phyloP scores from a whole-genome alignment of 2,888 invertebrate species.

The Diadromus collaris region DNA sequence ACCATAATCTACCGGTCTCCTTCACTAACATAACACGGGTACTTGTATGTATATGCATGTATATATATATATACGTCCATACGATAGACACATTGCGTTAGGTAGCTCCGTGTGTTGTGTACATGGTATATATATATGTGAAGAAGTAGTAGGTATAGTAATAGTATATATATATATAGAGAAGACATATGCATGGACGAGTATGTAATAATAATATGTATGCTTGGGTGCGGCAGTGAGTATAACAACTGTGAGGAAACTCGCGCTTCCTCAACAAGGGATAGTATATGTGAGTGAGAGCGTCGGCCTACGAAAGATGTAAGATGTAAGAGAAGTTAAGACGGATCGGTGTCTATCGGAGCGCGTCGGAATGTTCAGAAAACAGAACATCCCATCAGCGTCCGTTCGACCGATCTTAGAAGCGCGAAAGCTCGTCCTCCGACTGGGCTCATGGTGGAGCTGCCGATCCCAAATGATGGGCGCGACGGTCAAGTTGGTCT shows the following conservation, averaged over 20 bases:
- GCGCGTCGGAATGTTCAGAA: slow-evolving; percentile 76
- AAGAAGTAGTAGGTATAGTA: slow-evolving; percentile 63
- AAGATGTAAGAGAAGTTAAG: slow-evolving; percentile 69
- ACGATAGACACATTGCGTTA: slow-evolving; percentile 50
- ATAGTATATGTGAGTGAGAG: slow-evolving; percentile 68
- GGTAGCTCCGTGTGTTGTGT: slow-evolving; percentile 52
- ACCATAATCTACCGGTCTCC: slow-evolving; percentile 79
- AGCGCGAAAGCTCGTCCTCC: slow-evolving; percentile 75
- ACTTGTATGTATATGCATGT: slow-evolving; percentile 74
- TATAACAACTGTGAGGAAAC: slow-evolving; percentile 78
- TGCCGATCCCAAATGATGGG: slow-evolving; percentile 61
- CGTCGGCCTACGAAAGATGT: slow-evolving; percentile 68
- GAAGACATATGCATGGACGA: slow-evolving; percentile 74
- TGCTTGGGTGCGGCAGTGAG: slow-evolving; percentile 79
- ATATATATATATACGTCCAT: slow-evolving; percentile 66
- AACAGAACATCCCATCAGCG: slow-evolving; percentile 76
- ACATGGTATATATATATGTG: slow-evolving; percentile 60
- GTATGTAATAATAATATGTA: slow-evolving; percentile 78
- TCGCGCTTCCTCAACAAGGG: slow-evolving; percentile 64
- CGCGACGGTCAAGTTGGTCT: slow-evolving; percentile 51
- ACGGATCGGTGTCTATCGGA: slow-evolving; percentile 62
- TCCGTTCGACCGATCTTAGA: slow-evolving; percentile 65
- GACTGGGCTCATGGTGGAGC: slow-evolving; percentile 69
- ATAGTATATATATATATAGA: slow-evolving; percentile 70
- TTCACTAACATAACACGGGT: slow-evolving; percentile 78